Percentiles rank a stretch among this genome's conserved stretches.
These are phyloP conservation scores for Masnerella sp. DNA, from an alignment of 2,888 invertebrate species.

Conservation along the genomic window DNA sequence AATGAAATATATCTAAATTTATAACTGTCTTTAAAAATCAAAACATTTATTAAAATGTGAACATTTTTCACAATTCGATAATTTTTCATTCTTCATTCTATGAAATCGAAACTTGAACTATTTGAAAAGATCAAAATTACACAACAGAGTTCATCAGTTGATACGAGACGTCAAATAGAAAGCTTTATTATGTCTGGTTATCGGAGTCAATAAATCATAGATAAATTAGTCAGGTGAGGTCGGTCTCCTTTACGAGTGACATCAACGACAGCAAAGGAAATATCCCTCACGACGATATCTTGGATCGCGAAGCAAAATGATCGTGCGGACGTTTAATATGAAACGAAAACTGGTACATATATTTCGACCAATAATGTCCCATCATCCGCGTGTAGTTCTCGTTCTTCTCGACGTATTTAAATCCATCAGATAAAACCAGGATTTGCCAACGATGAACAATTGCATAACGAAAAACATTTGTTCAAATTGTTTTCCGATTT, in stretches of 20 bases:
- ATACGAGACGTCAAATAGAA: constrained; percentile 30
- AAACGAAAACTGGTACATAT: background rate
- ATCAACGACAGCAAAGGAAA: constrained; percentile 51
- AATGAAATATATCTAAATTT: too few relatives aligned
- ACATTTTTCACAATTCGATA: too few relatives aligned
- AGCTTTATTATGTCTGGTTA: constrained; percentile 39
- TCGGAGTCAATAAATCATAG: constrained; percentile 30
- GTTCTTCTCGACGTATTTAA: too few relatives aligned
- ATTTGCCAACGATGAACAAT: too few relatives aligned
- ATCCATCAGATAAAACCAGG: too few relatives aligned
- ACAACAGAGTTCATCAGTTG: background rate
- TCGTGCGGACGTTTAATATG: background rate
- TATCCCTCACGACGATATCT: constrained; percentile 19
- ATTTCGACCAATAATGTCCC: too few relatives aligned
- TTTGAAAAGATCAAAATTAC: background rate
- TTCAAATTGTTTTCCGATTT: too few relatives aligned
- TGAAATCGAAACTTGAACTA: background rate
- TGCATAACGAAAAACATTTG: too few relatives aligned
- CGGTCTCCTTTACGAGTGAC: constrained; percentile 42
- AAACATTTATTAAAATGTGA: too few relatives aligned
- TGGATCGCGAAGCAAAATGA: constrained; percentile 5
- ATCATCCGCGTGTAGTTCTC: background rate
- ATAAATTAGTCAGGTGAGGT: constrained; percentile 36
- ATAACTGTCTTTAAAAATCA: too few relatives aligned
- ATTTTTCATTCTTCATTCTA: too few relatives aligned